Evolutionary conservation across 2,888 invertebrate species (phyloP), one percentile per base, ranked within the genome.

Genomic region (Teinopalpus imperialis): DNA sequence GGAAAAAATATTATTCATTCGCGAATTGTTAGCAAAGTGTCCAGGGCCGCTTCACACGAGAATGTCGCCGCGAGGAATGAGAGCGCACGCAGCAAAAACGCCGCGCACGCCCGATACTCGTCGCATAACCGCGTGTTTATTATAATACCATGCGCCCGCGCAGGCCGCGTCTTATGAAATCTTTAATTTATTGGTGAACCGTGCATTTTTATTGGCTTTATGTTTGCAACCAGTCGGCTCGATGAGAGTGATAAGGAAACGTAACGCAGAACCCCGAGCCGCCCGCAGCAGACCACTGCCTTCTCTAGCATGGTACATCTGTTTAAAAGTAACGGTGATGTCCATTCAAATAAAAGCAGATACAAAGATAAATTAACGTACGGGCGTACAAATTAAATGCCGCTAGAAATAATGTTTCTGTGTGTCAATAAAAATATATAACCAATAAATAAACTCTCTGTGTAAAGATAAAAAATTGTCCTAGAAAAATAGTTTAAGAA

Each of bases 1-100:
- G 44, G 49, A 71, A 73, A 73, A 73, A 71, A 54, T 49, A 53
- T 58, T 60, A 68, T 66, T 62, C 63, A 58, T 52, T 53, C 53
- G 52, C 51, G 41, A 49, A 41, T 5, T 16, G 7, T 18, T 8
- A 54, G 51, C 49, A n/a, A n/a, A n/a, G 41, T 45, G 44, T 8
- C 14, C 6, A 9, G 2, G 12, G 24, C 21, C 31, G 35, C 46
- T 43, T 43, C 12, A 36, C 21, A 20, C 49, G 34, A 39, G 45
- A 36, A 44, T 43, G 46, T 18, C 21, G 34, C 24, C 23, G 32
- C 41, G 37, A 24, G 43, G 46, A 42, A 51, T 42, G 36, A 34
- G 35, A 43, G 21, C 21, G 34, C 39, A 23, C 14, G 21, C 3
- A 24, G 24, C 24, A 31, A 41, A 45, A 45, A 45, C 30, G 18